A percentile compares a stretch with the other conserved stretches of the same genome.
Conservation (phyloP, 2,113 vertebrate species). For the Sinocyclocheilus maitianheensis region DNA sequence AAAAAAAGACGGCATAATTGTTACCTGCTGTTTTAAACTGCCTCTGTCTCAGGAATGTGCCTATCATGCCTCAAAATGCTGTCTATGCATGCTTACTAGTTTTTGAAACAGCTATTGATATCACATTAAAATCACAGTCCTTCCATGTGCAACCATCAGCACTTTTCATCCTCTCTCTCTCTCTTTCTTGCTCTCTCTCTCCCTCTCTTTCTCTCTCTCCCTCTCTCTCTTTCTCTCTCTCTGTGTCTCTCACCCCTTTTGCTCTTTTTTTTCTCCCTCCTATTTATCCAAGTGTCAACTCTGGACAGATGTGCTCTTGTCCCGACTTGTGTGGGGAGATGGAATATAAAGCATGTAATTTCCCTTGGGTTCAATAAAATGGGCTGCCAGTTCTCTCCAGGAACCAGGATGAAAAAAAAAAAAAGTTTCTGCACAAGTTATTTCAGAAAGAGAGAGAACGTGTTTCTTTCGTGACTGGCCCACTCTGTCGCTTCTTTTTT, state of each 20-base stretch:
- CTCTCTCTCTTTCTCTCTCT: background rate
- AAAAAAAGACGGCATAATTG: background rate
- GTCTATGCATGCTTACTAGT: background rate
- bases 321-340: slow-evolving; percentile 35
- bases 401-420: background rate
- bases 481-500: background rate
- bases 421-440: slow-evolving; percentile 45
- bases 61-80: slow-evolving; percentile 1
- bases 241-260: slow-evolving; percentile 1
- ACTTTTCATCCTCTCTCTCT: background rate
- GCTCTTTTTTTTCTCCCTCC: slow-evolving; percentile 22
- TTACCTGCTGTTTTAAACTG: background rate
- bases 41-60: background rate
- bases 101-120: background rate
- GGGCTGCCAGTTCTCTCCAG: slow-evolving; percentile 41
- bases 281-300: slow-evolving; percentile 50
- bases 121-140: background rate
- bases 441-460: slow-evolving; percentile 40
- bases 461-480: slow-evolving; percentile 26
- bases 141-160: background rate
- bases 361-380: slow-evolving; percentile 60
- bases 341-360: slow-evolving; percentile 60
- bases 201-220: background rate
- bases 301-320: slow-evolving; percentile 47
- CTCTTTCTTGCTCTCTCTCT: background rate